Percentiles rank a stretch among this genome's conserved stretches.
These are phyloP conservation scores for Saimiri boliviensis DNA, from an alignment of 2,113 vertebrate species.

Conservation along the genomic window DNA sequence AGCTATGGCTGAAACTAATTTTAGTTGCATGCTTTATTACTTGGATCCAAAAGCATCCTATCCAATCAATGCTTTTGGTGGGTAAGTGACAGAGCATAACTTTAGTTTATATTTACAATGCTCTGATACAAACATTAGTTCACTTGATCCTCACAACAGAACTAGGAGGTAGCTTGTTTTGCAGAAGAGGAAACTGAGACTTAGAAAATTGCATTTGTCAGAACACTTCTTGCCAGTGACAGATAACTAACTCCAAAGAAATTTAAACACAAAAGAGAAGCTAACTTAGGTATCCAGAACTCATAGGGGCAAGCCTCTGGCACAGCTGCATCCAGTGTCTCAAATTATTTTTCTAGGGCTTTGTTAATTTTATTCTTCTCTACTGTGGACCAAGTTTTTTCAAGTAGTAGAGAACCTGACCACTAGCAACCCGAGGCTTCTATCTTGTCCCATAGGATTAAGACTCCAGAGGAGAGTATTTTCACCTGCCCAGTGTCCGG, in stretches of 20 bases:
- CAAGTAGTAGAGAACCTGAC: not conserved
- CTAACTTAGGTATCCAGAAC: not conserved
- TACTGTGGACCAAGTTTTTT: not conserved
- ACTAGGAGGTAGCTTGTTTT: not conserved
- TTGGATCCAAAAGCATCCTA: not conserved
- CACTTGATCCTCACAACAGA: not conserved
- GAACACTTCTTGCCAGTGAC: not conserved
- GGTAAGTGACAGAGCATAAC: not conserved
- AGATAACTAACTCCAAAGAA: not conserved
- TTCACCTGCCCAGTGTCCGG: not conserved
- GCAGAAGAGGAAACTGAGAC: not conserved
- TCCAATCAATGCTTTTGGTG: not conserved
- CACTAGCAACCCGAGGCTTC: not conserved
- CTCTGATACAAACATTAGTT: not conserved
- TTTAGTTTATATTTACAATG: not conserved
- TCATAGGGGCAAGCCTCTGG: not conserved
- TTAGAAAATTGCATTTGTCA: not conserved
- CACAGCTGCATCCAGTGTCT: not conserved
- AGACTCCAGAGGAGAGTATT: not conserved
- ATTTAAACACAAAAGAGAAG: not conserved
- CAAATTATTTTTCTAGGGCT: not conserved
- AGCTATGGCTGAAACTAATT: not conserved
- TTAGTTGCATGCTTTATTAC: not conserved
- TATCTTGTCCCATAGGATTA: not conserved
- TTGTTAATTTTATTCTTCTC: not conserved